Evolutionary conservation across 2,113 vertebrate genomes (phyloP).

Genomic region (Elanoides forficatus): DNA sequence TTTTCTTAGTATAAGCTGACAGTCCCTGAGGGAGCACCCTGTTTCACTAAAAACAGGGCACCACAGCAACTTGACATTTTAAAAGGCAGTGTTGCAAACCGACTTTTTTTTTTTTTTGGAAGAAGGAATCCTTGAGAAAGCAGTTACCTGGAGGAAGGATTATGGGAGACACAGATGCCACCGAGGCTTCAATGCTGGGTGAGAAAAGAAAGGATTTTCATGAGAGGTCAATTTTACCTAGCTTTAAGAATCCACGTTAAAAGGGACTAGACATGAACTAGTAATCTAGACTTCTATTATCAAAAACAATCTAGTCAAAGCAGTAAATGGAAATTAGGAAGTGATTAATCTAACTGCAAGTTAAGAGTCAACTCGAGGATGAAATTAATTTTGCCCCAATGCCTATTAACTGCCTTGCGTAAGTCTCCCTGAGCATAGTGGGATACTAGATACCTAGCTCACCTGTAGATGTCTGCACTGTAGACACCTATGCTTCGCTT

Average conservation of each 20-base stretch:
- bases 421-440: not conserved
- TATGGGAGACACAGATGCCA: not conserved
- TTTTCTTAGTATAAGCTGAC: not conserved
- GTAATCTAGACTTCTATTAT: not conserved
- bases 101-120: not conserved
- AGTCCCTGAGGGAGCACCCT: not conserved
- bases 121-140: not conserved
- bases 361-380: not conserved
- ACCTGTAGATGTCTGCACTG: too few relatives aligned
- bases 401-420: not conserved
- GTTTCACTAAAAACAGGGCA: not conserved
- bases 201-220: not conserved
- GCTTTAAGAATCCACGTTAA: rapidly evolving
- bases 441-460: not conserved
- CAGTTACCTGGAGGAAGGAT: not conserved
- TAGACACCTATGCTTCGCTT: not conserved
- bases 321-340: not conserved
- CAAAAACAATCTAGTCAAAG: not conserved
- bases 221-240: not conserved
- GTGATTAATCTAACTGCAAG: not conserved
- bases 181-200: not conserved
- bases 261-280: not conserved
- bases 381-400: not conserved
- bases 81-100: not conserved
- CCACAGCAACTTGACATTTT: not conserved